phyloP scores from a whole-genome alignment of 1,140 invertebrate genomes.

The Drosophila parabipectinata region DNA sequence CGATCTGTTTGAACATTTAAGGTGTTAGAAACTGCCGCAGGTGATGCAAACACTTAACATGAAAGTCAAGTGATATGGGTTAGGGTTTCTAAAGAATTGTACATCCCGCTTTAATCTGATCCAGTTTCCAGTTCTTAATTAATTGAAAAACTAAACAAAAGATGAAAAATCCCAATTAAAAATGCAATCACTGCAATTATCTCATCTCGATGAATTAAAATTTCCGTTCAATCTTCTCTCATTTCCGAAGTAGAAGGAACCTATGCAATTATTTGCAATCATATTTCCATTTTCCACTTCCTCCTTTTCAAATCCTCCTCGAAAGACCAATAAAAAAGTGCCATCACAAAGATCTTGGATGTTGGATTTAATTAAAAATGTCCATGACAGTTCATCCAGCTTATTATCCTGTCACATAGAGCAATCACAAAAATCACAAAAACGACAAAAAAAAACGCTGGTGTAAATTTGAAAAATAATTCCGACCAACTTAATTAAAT shows the following conservation, averaged over 20 bases:
- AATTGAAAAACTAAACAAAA: neutral
- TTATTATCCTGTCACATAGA: constrained; percentile 38
- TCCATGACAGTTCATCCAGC: constrained; percentile 43
- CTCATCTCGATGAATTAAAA: constrained; percentile 45
- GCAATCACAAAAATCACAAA: neutral
- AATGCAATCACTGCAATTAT: constrained; percentile 54
- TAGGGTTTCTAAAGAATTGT: neutral
- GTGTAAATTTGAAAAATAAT: constrained; percentile 34
- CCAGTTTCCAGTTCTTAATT: neutral
- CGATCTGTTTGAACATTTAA: constrained; percentile 6
- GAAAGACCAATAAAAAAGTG: constrained; percentile 45
- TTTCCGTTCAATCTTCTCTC: constrained; percentile 1
- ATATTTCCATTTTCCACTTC: constrained; percentile 41
- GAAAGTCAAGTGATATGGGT: constrained; percentile 11
- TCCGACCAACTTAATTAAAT: constrained; percentile 47
- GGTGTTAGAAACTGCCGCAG: neutral
- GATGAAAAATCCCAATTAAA: neutral
- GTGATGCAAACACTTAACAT: neutral
- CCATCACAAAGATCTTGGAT: constrained; percentile 26
- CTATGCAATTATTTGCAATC: constrained; percentile 68
- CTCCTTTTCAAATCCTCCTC: constrained; percentile 10
- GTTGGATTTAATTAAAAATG: constrained; percentile 75
- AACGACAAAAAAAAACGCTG: neutral
- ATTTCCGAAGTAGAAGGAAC: constrained; percentile 15
- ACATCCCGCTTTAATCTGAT: too few species aligned